Evolutionary conservation across 2,113 vertebrate genomes (phyloP).

Genomic region (Trogon surrucura): DNA sequence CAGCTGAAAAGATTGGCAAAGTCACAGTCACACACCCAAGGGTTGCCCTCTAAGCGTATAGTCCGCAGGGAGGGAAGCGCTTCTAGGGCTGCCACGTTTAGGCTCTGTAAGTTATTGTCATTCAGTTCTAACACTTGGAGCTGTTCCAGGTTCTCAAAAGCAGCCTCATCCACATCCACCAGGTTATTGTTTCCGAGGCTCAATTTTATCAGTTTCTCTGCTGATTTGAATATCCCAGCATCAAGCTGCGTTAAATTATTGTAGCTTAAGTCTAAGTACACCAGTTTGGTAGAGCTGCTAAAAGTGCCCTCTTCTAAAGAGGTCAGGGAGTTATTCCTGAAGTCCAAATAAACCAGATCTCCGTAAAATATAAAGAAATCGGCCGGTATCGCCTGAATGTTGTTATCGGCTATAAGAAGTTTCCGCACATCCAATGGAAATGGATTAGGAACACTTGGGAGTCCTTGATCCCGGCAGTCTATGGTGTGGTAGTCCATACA

Average conservation of each 20-base stretch:
- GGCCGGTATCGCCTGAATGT: conserved; percentile 89
- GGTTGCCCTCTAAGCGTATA: conserved; percentile 93
- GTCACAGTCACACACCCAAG: conserved; percentile 96
- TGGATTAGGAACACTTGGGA: conserved; percentile 88
- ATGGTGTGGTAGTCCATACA: conserved; percentile 92
- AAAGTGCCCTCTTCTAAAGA: conserved; percentile 91
- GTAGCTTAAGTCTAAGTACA: conserved; percentile 93
- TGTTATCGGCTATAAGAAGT: conserved; percentile 91
- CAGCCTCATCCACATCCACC: conserved; percentile 87
- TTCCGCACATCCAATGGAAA: conserved; percentile 94
- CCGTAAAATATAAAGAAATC: conserved; percentile 97
- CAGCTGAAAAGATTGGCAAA: conserved; percentile 94
- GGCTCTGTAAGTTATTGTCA: conserved; percentile 87
- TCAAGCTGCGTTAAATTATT: conserved; percentile 94
- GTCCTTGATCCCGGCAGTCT: conserved; percentile 87
- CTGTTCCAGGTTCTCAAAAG: conserved; percentile 90
- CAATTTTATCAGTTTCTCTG: conserved; percentile 89
- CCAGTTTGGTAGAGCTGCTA: conserved; percentile 90
- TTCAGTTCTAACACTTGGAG: conserved; percentile 94
- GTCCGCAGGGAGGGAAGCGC: conserved; percentile 88
- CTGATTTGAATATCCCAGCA: conserved; percentile 88
- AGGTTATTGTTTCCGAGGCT: conserved; percentile 91
- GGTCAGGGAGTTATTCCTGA: conserved; percentile 93
- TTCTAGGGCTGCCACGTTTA: conserved; percentile 86
- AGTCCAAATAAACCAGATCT: conserved; percentile 95